These are phyloP conservation scores for Tipula confusa DNA, from an alignment of 2,888 invertebrate genomes.

Conservation along the genomic window DNA sequence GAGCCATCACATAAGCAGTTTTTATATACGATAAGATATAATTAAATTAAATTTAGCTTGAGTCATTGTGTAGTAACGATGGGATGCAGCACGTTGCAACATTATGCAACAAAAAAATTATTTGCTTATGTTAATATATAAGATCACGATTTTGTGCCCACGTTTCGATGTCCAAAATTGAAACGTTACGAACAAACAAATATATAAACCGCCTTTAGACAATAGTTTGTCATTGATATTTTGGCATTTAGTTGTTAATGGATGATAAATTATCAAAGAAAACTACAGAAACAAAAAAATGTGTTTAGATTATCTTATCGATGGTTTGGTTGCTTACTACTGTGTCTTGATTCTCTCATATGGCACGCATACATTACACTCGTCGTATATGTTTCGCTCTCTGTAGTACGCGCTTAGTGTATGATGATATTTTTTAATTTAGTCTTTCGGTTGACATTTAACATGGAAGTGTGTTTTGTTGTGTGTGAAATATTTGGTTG, in stretches of 20 bases:
- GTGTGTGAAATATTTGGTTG: neutral
- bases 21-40: neutral
- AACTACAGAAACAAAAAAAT: slow-evolving; percentile 10
- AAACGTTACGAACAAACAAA: neutral
- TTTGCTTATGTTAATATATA: neutral
- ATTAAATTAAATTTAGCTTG: neutral
- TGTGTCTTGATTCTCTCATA: neutral
- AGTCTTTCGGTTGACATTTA: neutral
- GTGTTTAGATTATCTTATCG: slow-evolving; percentile 12
- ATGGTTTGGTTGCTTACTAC: neutral
- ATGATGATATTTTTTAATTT: neutral
- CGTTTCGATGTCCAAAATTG: neutral
- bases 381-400: neutral
- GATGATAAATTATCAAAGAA: neutral
- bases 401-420: neutral
- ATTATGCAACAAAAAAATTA: neutral
- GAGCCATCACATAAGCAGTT: neutral
- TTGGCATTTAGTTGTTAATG: neutral
- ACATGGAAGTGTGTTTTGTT: neutral
- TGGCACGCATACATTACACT: neutral
- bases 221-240: neutral
- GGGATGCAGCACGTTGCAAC: neutral
- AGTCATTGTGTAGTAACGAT: neutral
- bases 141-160: slow-evolving; percentile 3
- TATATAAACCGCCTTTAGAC: neutral